Evolutionary conservation across 2,888 invertebrate genomes (phyloP).

Genomic region (Ischnura elegans): DNA sequence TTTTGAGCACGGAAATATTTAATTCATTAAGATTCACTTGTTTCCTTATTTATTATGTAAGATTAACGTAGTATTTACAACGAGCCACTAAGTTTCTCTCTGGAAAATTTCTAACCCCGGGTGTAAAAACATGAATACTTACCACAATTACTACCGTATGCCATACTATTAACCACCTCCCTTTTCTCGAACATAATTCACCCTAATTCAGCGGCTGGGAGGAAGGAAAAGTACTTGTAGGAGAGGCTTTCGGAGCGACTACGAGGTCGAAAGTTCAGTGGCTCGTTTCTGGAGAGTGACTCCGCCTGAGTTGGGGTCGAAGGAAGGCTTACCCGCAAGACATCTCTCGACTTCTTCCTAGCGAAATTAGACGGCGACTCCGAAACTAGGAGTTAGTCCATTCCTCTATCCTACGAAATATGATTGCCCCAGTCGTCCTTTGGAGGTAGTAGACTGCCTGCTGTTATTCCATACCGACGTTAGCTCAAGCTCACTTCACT

Average conservation of each 20-base stretch:
- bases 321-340: background rate
- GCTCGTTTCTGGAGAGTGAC: conserved; percentile 17
- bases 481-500: background rate
- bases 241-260: background rate
- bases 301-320: background rate
- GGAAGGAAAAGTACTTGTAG: background rate
- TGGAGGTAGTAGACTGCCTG: background rate
- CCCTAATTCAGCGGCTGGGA: background rate
- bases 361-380: background rate
- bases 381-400: background rate
- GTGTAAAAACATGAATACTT: background rate
- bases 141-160: background rate
- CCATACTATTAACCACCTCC: background rate
- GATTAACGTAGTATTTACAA: too few relatives aligned
- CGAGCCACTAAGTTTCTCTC: too few relatives aligned
- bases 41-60: too few relatives aligned
- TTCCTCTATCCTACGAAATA: background rate
- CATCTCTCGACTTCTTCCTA: background rate
- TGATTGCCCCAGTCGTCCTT: background rate
- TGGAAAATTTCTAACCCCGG: background rate
- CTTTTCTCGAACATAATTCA: background rate
- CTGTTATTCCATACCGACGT: too few relatives aligned
- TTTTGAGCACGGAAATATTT: too few relatives aligned
- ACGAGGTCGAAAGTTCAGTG: background rate
- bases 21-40: too few relatives aligned